A percentile compares a stretch with the other conserved stretches of the same genome.
Conservation (phyloP, 2,797 vertebrate genomes). For the Cossypha polioptera region DNA sequence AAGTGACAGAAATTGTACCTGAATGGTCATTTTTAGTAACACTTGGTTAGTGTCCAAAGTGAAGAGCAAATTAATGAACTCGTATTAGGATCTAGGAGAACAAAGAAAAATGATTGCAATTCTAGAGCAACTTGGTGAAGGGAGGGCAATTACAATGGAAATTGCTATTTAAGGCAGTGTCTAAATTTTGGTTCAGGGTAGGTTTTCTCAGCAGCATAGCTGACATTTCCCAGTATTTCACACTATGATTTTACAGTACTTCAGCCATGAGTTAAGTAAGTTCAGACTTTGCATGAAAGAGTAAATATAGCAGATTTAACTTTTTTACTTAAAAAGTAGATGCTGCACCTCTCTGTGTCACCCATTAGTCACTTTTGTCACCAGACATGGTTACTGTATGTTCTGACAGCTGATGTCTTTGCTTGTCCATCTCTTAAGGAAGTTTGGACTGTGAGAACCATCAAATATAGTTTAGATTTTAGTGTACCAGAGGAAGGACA, state of each 20-base stretch:
- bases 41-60: not conserved
- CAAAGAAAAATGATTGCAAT: not conserved
- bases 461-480: not conserved
- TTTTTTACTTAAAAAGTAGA: not conserved
- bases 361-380: conserved; percentile 6
- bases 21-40: not conserved
- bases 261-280: not conserved
- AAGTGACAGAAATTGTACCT: not conserved
- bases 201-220: not conserved
- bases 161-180: not conserved
- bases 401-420: not conserved
- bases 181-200: not conserved
- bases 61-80: not conserved
- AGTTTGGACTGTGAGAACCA: not conserved
- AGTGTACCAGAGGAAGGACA: not conserved
- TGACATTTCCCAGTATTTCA: conserved; percentile 11
- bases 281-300: not conserved
- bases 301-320: not conserved
- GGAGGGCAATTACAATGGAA: not conserved
- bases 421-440: not conserved
- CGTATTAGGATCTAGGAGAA: not conserved
- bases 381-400: not conserved
- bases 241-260: not conserved
- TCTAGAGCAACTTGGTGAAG: not conserved
- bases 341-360: not conserved